A percentile compares a stretch with the other conserved stretches of the same genome.
Evolutionary conservation across 2,888 invertebrate genomes (phyloP).

Genomic region (Koerneria pararmatus): DNA sequence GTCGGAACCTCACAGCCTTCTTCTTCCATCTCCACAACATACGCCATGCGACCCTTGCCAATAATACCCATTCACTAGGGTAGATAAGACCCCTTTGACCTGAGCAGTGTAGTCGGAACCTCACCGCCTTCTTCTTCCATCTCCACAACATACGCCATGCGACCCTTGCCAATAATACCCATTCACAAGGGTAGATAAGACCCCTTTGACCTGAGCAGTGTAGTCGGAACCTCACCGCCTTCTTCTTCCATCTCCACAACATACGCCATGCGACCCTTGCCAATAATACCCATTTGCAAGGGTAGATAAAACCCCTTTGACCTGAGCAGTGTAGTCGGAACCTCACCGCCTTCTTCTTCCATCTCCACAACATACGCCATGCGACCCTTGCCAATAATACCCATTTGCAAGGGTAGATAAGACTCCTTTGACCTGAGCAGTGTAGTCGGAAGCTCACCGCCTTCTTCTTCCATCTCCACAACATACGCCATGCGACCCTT

Average conservation of each 20-base stretch:
- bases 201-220: slow-evolving; percentile 64
- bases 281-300: slow-evolving; percentile 75
- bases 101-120: slow-evolving; percentile 78
- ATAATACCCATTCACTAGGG: too few relatives aligned
- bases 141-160: slow-evolving; percentile 98
- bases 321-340: slow-evolving; percentile 76
- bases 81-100: too few relatives aligned
- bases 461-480: slow-evolving; percentile 81
- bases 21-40: slow-evolving; percentile 84
- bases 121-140: slow-evolving; percentile 79
- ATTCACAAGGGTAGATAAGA: slow-evolving; percentile 67
- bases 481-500: slow-evolving; percentile 97
- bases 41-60: slow-evolving; percentile 93
- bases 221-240: slow-evolving; percentile 87
- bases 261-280: slow-evolving; percentile 94
- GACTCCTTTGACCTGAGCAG: slow-evolving; percentile 52
- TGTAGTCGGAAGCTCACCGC: slow-evolving; percentile 90
- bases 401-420: slow-evolving; percentile 69
- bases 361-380: slow-evolving; percentile 98
- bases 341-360: slow-evolving; percentile 78
- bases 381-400: slow-evolving; percentile 85
- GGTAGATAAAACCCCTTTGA: too few relatives aligned
- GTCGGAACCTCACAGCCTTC: slow-evolving; percentile 89
- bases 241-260: slow-evolving; percentile 85
- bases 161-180: slow-evolving; percentile 85